phyloP scores from a whole-genome alignment of 2,113 vertebrate genomes.

The Sphyrna mokarran region DNA sequence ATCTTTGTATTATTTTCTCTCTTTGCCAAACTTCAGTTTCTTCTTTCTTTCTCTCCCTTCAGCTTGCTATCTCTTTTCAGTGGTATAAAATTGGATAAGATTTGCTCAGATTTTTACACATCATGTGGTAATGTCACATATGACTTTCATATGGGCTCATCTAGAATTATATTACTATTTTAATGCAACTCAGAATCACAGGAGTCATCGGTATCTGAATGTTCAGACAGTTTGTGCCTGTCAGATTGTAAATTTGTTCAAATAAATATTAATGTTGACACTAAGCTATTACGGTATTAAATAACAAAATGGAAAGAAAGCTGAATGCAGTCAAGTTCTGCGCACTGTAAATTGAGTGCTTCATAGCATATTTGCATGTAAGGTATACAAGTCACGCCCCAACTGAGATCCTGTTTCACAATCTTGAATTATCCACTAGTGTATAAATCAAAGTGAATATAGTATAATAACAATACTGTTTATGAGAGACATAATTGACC shows the following conservation, averaged over 20 bases:
- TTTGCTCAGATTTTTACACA: not conserved
- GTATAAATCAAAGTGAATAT: not conserved
- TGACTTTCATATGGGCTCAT: not conserved
- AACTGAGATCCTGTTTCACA: not conserved
- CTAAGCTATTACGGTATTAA: not conserved
- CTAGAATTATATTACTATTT: not conserved
- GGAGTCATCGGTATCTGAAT: not conserved
- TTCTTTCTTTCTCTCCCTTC: not conserved
- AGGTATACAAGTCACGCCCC: not conserved
- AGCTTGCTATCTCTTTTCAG: not conserved
- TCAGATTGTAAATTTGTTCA: not conserved
- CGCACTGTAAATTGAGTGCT: too few relatives aligned
- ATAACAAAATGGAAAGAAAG: not conserved
- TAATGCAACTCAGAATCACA: not conserved
- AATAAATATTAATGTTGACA: not conserved
- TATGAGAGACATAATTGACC: not conserved
- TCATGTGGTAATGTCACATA: not conserved
- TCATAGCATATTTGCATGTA: not conserved
- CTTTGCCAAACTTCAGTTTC: not conserved
- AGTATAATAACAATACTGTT: conserved; percentile 12
- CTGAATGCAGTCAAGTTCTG: not conserved
- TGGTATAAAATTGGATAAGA: not conserved
- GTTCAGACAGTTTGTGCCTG: not conserved
- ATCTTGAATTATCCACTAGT: not conserved
- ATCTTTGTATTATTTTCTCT: not conserved